Base-by-base conservation (phyloP, 2,888 invertebrate species). In the Apamea sordens region DNA sequence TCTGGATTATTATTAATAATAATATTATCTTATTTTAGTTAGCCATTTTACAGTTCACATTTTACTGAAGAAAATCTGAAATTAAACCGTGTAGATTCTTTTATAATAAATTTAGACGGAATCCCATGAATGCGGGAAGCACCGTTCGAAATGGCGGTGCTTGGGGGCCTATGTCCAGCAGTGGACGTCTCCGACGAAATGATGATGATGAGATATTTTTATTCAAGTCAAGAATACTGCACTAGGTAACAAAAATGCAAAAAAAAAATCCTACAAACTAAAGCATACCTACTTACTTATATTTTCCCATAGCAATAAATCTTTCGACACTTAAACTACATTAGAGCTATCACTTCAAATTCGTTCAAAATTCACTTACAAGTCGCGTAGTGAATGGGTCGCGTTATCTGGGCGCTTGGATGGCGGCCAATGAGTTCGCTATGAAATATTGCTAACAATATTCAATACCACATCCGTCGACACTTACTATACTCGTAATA, bases 381-480 rank as follows among this genome's bases (percentile, higher is more conserved):
- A 63, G 36, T 80, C 80, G 76, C 11, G 15, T 28, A 61, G 59
- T 81, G 77, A 77, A 85, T 89, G 44, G 82, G n/a, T 2, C 47
- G 76, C 77, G 78, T 83, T 87, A 83, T 82, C 74, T 21, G 44
- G n/a, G n/a, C 61, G 71, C 64, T 88, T 88, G 88, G 89, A 86
- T 80, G 67, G 64, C 69, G 28, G 86, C 89, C 88, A 88, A 89
- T 82, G 67, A 76, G 56, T 61, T 21, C 63, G 10, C 18, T 77
- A 82, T 89, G 80, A 88, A 83, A 79, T 88, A 89, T 84, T 76
- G 53, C 74, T 63, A 72, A 84, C 83, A 83, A 77, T 88, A 84
- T 89, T 76, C 83, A 81, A 89, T 76, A 82, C 50, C 71, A 24
- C 75, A 77, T 84, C 79, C 67, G 73, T 79, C 68, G 79, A 44